These are phyloP conservation scores for Caenorhabditis sp. DNA, from an alignment of 2,888 invertebrate species.

Conservation along the genomic window DNA sequence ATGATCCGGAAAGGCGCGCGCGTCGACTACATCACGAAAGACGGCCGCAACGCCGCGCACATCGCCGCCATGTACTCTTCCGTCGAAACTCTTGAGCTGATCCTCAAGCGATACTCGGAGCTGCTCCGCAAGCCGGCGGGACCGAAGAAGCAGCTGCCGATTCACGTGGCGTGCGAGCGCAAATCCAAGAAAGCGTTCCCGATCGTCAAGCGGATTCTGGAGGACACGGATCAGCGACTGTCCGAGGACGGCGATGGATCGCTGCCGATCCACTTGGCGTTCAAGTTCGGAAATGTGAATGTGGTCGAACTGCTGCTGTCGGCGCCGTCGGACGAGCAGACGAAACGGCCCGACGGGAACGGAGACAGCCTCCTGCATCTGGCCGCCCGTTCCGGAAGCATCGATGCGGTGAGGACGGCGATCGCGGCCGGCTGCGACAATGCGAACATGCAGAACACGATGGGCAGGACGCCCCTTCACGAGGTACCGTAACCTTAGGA, in stretches of 20 bases:
- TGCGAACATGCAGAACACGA: slow-evolving; percentile 91
- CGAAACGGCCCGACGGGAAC: slow-evolving; percentile 82
- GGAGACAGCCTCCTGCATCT: slow-evolving; percentile 96
- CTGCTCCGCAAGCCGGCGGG: slow-evolving; percentile 89
- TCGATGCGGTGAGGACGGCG: slow-evolving; percentile 68
- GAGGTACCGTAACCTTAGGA: slow-evolving; percentile 84
- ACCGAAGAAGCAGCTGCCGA: slow-evolving; percentile 91
- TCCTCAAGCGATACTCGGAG: slow-evolving; percentile 89
- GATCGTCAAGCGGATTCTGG: slow-evolving; percentile 89
- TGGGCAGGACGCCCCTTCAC: slow-evolving; percentile 94
- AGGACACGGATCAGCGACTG: slow-evolving; percentile 92
- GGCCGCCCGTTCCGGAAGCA: slow-evolving; percentile 85
- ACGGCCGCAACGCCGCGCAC: slow-evolving; percentile 94
- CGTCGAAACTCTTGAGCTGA: slow-evolving; percentile 92
- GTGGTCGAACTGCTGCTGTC: slow-evolving; percentile 92
- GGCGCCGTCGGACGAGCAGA: slow-evolving; percentile 90
- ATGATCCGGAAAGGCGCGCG: slow-evolving; percentile 80
- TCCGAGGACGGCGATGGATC: slow-evolving; percentile 70
- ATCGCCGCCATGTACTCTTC: slow-evolving; percentile 94
- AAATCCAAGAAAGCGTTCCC: slow-evolving; percentile 93
- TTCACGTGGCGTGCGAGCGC: slow-evolving; percentile 94
- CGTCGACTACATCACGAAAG: slow-evolving; percentile 80
- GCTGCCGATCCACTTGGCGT: slow-evolving; percentile 75
- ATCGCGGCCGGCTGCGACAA: slow-evolving; percentile 84
- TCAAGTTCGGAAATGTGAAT: slow-evolving; percentile 89